phyloP scores from a whole-genome alignment of 2,113 vertebrate species.

The Jacana jacana region DNA sequence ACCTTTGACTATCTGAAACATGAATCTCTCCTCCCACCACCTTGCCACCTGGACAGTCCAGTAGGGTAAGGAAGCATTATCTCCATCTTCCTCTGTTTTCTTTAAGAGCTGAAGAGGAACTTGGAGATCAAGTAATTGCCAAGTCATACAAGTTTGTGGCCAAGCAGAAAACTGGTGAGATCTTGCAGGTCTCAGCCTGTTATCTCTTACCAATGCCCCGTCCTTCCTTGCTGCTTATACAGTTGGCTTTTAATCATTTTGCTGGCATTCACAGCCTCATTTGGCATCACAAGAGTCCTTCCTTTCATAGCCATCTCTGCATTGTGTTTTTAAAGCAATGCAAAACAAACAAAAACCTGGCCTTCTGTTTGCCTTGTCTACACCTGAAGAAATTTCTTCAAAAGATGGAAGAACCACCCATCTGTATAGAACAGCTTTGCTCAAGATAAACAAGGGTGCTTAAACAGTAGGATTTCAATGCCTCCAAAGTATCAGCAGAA shows the following conservation, averaged over 20 bases:
- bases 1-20: conserved; percentile 8
- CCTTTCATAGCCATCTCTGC: background rate
- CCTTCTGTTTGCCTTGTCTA: background rate
- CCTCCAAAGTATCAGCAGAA: background rate
- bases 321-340: background rate
- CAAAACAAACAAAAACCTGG: background rate
- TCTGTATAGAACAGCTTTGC: background rate
- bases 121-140: background rate
- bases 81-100: background rate
- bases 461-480: background rate
- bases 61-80: background rate
- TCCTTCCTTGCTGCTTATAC: background rate
- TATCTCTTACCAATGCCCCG: background rate
- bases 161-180: conserved; percentile 26
- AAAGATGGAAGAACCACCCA: background rate
- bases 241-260: background rate
- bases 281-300: background rate
- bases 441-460: background rate
- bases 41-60: background rate
- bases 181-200: background rate
- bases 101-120: conserved; percentile 25
- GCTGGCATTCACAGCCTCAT: background rate
- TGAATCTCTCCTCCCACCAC: background rate
- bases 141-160: conserved; percentile 13
- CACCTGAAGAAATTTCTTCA: background rate